These are phyloP conservation scores for Gymnothorax reevesii DNA, from an alignment of 2,797 vertebrate genomes.

Conservation along the genomic window DNA sequence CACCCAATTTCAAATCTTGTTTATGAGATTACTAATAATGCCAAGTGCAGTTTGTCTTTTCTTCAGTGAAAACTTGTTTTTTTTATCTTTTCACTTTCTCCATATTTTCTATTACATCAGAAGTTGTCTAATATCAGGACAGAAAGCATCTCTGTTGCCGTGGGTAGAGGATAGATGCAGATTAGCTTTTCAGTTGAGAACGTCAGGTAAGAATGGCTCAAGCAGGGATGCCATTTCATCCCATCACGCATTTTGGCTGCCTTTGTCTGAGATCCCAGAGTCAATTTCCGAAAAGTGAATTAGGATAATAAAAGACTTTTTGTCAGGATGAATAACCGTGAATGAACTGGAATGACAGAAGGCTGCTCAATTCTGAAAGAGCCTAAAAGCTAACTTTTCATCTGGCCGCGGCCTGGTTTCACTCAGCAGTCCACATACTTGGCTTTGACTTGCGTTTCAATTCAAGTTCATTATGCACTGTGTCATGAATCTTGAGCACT, in stretches of 20 bases:
- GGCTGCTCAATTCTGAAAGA: background rate
- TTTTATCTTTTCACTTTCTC: constrained; percentile 20
- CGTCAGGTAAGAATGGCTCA: constrained; percentile 30
- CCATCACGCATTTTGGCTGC: constrained; percentile 42
- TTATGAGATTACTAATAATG: constrained; percentile 3
- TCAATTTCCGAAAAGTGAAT: constrained; percentile 28
- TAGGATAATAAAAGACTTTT: constrained; percentile 18
- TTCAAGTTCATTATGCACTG: background rate
- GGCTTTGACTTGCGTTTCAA: background rate
- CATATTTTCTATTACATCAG: constrained; percentile 19
- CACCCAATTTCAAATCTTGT: background rate
- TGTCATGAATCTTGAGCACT: background rate
- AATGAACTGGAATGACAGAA: background rate
- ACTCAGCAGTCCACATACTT: background rate
- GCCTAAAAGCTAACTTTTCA: background rate
- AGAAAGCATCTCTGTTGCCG: background rate
- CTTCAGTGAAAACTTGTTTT: background rate
- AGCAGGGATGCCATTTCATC: constrained; percentile 43
- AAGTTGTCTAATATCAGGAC: constrained; percentile 6
- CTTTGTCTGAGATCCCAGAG: constrained; percentile 14
- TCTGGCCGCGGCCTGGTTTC: background rate
- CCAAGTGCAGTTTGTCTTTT: background rate
- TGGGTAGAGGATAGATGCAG: background rate
- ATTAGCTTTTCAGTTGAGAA: constrained; percentile 6
- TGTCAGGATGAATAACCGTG: constrained; percentile 5